Conservation (phyloP, 2,797 vertebrate genomes). For the Limosa lapponica region DNA sequence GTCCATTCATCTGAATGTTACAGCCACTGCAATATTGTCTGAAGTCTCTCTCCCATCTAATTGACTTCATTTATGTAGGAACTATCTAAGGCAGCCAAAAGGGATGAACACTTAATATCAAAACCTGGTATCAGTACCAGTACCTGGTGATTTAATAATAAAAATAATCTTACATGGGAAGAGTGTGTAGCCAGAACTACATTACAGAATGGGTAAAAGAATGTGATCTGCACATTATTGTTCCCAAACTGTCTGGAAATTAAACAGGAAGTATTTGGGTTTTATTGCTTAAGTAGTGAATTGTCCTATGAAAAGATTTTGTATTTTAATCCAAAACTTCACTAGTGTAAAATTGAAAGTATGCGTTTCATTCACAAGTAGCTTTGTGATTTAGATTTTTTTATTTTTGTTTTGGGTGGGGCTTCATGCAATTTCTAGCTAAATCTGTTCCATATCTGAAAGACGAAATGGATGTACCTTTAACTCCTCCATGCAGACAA, state of each 20-base stretch:
- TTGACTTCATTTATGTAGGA: neutral
- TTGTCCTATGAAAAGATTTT: neutral
- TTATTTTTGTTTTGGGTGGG: neutral
- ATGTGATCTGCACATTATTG: neutral
- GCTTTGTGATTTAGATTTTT: neutral
- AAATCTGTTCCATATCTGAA: slow-evolving; percentile 57
- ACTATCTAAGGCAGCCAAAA: neutral
- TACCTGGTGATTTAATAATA: neutral
- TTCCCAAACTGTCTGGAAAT: neutral
- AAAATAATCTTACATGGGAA: neutral
- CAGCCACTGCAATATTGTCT: neutral
- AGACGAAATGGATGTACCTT: slow-evolving; percentile 80
- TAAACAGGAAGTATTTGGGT: neutral
- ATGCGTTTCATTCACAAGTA: slow-evolving; percentile 18
- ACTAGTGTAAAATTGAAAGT: neutral
- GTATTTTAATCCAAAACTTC: neutral
- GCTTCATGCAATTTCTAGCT: slow-evolving; percentile 67
- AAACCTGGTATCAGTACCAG: too few species aligned
- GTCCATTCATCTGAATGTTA: neutral
- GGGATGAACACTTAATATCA: neutral
- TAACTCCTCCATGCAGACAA: slow-evolving; percentile 69
- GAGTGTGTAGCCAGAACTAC: neutral
- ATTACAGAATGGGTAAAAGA: neutral
- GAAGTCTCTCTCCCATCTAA: neutral
- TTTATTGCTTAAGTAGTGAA: neutral